phyloP scores from a whole-genome alignment of 2,797 vertebrate genomes.

The Momotus momota region DNA sequence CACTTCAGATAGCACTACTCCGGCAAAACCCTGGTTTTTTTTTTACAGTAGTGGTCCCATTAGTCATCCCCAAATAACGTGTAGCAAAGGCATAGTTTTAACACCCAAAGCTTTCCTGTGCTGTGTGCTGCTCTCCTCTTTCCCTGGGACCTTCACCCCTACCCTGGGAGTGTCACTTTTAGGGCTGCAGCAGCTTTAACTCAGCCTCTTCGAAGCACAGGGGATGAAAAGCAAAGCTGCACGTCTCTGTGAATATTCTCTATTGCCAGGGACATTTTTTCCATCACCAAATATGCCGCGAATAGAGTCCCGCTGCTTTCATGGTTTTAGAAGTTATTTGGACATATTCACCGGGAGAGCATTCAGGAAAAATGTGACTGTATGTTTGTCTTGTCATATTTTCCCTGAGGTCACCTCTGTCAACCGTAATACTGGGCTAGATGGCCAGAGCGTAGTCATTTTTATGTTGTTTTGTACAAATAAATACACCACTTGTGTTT shows the following conservation, averaged over 20 bases:
- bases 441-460: not conserved
- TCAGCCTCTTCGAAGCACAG: not conserved
- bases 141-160: not conserved
- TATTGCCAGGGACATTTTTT: constrained; percentile 30
- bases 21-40: not conserved
- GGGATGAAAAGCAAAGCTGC: not conserved
- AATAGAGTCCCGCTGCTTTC: not conserved
- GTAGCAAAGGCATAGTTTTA: not conserved
- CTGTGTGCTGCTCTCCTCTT: not conserved
- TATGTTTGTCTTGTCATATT: constrained; percentile 51
- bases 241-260: not conserved
- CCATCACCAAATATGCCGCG: not conserved
- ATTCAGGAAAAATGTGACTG: constrained; percentile 53
- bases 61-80: not conserved
- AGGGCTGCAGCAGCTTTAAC: not conserved
- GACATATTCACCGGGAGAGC: constrained; percentile 12
- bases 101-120: not conserved
- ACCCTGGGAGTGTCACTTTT: not conserved
- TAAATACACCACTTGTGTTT: not conserved
- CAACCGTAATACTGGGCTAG: not conserved
- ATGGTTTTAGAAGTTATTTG: constrained; percentile 43
- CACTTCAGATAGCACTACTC: not conserved
- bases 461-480: not conserved
- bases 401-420: constrained; percentile 23
- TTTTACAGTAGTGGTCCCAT: not conserved